Evolutionary conservation across 1,140 invertebrate genomes (phyloP), one percentile per base, ranked within the genome.

Genomic region (Macrostomum lignano): DNA sequence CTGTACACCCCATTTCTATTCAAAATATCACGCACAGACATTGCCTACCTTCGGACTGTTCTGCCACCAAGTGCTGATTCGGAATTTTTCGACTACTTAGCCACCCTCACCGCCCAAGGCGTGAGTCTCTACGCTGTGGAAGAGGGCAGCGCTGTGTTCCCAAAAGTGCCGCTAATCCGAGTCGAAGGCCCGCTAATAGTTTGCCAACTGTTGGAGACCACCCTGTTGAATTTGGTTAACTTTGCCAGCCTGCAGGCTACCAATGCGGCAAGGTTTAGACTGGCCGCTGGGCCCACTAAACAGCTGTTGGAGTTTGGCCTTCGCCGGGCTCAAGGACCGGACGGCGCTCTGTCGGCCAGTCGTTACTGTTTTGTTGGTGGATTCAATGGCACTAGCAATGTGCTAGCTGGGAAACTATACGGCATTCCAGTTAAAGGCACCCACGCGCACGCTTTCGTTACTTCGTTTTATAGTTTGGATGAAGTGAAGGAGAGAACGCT

Each of bases 361-460:
- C 86, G 88, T 63, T 96, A 98, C 61, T 73, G 79, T 31, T 98
- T 93, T 55, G 70, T 93, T 43, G 88, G 66, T 43, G 66, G 88
- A n/a, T 96, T 98, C 63, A 86, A 98, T 64, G 86, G 79, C 0
- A 98, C 86, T 7, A 93, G 82, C 47, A 98, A 98, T 62, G 78
- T 96, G 6, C 55, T 98, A 37, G 91, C 91, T 38, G 91, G 88
- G 2, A 96, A 96, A 61, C 64, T 96, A 49, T 98, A 79, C 55
- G 70, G 78, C 43, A 96, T 98, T 53, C 91, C 91, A 21, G 79
- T 96, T 1, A 73, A 69, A 50, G 91, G 91, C 15, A 98, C 88
- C 25, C 84, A 94, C 60, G 86, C 88, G 17, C 91, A 98, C 61
- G 76, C 88, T n/a, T 98, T 84, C 49, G 75, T 98, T 35, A 91